Conservation (phyloP, 2,113 vertebrate species). For the Callipepla squamata region DNA sequence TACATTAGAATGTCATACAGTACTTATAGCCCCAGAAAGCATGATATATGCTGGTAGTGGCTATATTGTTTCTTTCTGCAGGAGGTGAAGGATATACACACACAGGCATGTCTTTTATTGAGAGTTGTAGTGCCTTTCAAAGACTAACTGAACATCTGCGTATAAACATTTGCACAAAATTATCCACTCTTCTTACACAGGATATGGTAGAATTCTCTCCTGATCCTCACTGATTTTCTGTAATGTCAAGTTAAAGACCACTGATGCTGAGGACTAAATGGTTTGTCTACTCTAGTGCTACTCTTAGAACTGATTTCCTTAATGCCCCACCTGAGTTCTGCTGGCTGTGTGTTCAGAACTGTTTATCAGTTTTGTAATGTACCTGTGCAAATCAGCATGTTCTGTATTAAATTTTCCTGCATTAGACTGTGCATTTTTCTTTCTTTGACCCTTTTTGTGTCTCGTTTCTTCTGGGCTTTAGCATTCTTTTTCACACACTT, state of each 20-base stretch:
- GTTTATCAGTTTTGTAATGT: neutral
- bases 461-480: neutral
- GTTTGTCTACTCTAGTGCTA: neutral
- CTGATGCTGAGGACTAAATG: neutral
- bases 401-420: neutral
- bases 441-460: neutral
- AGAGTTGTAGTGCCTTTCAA: neutral
- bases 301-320: neutral
- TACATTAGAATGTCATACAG: neutral
- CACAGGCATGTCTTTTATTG: too few species aligned
- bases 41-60: neutral
- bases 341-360: neutral
- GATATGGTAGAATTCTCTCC: neutral
- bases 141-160: neutral
- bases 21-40: neutral
- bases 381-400: neutral
- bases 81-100: too few species aligned
- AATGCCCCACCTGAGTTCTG: neutral
- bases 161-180: neutral
- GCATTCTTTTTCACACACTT: neutral
- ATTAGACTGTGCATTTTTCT: neutral
- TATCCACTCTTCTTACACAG: neutral
- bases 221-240: neutral
- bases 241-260: accelerated
- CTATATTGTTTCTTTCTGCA: neutral